Evolutionary conservation across 2,888 invertebrate genomes (phyloP).

Genomic region (Diarsia mendica): DNA sequence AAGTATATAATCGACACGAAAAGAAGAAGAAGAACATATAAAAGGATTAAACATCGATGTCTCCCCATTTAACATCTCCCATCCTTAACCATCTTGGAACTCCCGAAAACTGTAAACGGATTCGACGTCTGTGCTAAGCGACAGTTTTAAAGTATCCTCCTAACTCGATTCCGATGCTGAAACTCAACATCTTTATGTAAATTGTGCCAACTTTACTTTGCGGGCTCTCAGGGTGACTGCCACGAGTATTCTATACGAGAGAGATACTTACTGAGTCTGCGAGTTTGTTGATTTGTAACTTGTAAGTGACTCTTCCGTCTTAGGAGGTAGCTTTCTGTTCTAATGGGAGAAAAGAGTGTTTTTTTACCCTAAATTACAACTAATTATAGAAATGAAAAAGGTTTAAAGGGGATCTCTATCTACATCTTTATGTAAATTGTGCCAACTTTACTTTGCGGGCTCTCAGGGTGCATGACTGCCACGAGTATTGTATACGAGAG

Average conservation of each 20-base stretch:
- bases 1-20: no score
- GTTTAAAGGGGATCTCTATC: constrained; percentile 52
- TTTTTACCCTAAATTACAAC: no score
- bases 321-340: neutral
- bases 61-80: constrained; percentile 25
- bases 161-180: constrained; percentile 88
- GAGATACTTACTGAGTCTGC: constrained; percentile 2
- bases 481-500: constrained; percentile 62
- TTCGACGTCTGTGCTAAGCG: constrained; percentile 89
- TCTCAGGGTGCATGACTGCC: constrained; percentile 69
- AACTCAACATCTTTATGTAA: constrained; percentile 89
- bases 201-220: constrained; percentile 81
- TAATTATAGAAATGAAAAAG: no score
- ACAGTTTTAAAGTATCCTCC: constrained; percentile 89
- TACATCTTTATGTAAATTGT: constrained; percentile 89
- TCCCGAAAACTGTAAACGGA: constrained; percentile 87
- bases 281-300: constrained; percentile 31
- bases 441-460: constrained; percentile 76
- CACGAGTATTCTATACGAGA: constrained; percentile 64
- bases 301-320: neutral
- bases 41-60: constrained; percentile 34
- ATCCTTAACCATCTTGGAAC: constrained; percentile 72
- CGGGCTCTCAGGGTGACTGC: constrained; percentile 69
- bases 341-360: no score
- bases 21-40: no score